Conservation (phyloP, 2,888 invertebrate genomes). For the Ellobium chinense region DNA sequence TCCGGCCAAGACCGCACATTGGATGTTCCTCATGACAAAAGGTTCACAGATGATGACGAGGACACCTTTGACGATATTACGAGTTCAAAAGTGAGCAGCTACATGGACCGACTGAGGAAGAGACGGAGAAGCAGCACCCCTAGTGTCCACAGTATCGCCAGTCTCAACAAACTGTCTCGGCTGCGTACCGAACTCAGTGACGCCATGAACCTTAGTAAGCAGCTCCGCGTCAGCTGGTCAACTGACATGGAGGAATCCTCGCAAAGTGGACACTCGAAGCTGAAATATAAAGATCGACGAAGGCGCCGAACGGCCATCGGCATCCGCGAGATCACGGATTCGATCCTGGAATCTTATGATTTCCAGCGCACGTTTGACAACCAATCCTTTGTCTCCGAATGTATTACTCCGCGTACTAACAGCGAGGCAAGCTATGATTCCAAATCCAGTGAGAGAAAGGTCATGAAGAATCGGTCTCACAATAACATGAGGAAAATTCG, state of each 20-base stretch:
- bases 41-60: too few species aligned
- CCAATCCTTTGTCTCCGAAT: slow-evolving; percentile 8
- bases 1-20: too few species aligned
- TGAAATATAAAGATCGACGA: background rate
- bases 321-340: slow-evolving; percentile 6
- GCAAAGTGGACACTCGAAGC: background rate
- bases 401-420: background rate
- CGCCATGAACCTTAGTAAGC: background rate
- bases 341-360: slow-evolving; percentile 11
- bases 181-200: background rate
- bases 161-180: background rate
- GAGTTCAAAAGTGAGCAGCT: too few species aligned
- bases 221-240: background rate
- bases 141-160: background rate
- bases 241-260: background rate
- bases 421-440: background rate
- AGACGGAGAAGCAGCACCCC: background rate
- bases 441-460: background rate
- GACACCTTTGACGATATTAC: too few species aligned
- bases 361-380: slow-evolving; percentile 12
- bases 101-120: background rate
- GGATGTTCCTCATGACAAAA: too few species aligned
- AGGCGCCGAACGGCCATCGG: background rate
- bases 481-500: background rate
- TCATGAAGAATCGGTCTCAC: background rate